Evolutionary conservation across 2,888 invertebrate species (phyloP), one percentile per base, ranked within the genome.

Genomic region (Tanypteryx hageni): DNA sequence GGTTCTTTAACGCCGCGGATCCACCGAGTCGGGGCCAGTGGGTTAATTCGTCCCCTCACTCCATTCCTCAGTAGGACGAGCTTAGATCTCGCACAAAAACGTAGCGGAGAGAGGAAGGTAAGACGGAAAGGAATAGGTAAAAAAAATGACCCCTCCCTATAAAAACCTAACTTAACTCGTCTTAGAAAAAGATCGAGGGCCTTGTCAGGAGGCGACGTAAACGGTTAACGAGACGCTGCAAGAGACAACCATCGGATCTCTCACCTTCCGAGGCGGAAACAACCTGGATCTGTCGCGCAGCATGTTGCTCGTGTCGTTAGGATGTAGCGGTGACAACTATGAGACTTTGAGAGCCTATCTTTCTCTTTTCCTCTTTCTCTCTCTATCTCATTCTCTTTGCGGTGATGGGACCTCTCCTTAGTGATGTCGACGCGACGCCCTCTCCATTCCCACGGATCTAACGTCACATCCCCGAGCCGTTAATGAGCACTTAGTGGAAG

Each of bases 261-360:
- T 64, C 89, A 64, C 85, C 85, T 85, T 18, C 57, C 64, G 64
- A 89, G 89, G 89, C 89, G 64, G 89, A 89, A 89, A 89, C 89
- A 89, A 89, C 89, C 89, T 89, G 89, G 89, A 64, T 89, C 89
- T 89, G 89, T 89, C 89, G 89, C 68, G 56, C 89, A 68, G n/a
- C 89, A 68, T 68, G 89, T 68, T 89, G 18, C 68, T 27, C 64
- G 64, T 64, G 89, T 89, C 89, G 44, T 68, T 89, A 64, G 89
- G 89, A 68, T 31, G 86, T 64, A 64, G 89, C 61, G n/a, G 89
- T 89, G 89, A 89, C 89, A 89, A 89, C 89, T 89, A 44, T 10
- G 89, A 31, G 89, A 89, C 64, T 89, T 11, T n/a, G 89, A 31
- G 61, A 64, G 83, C 16, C 14, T 44, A 1, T 44, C 5, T 44